Conservation (phyloP, 2,113 vertebrate species). For the Fukomys damarensis region DNA sequence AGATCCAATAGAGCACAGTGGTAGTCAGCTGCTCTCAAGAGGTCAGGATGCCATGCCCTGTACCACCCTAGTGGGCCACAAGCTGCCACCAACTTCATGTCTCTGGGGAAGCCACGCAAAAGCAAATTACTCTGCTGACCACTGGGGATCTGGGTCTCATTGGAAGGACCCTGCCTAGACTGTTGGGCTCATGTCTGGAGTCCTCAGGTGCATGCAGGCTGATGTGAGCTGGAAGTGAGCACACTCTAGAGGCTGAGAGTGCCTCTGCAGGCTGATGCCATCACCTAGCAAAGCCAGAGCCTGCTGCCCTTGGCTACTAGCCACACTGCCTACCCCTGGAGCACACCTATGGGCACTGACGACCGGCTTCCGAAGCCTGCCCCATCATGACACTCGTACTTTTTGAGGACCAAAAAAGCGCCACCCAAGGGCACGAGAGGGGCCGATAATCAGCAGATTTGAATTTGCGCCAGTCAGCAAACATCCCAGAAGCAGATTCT, state of each 20-base stretch:
- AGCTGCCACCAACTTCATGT: neutral
- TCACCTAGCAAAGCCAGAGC: neutral
- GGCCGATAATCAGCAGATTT: neutral
- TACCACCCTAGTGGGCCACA: neutral
- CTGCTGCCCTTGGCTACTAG: neutral
- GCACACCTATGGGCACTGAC: neutral
- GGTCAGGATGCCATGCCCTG: neutral
- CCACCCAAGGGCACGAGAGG: neutral
- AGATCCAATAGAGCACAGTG: neutral
- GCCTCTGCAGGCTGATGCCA: neutral
- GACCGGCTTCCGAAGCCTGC: neutral
- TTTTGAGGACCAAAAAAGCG: neutral
- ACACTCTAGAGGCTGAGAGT: neutral
- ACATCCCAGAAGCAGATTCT: neutral
- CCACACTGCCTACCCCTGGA: neutral
- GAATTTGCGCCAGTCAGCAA: neutral
- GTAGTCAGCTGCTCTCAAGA: neutral
- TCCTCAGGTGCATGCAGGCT: neutral
- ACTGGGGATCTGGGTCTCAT: neutral
- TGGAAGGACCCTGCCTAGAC: neutral
- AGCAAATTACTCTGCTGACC: neutral
- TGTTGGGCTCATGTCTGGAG: neutral
- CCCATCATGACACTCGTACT: neutral
- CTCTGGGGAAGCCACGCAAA: neutral
- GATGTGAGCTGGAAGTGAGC: neutral